A percentile compares a stretch with the other conserved stretches of the same genome.
phyloP scores from a whole-genome alignment of 2,888 invertebrate species.

The Ormia ochracea region DNA sequence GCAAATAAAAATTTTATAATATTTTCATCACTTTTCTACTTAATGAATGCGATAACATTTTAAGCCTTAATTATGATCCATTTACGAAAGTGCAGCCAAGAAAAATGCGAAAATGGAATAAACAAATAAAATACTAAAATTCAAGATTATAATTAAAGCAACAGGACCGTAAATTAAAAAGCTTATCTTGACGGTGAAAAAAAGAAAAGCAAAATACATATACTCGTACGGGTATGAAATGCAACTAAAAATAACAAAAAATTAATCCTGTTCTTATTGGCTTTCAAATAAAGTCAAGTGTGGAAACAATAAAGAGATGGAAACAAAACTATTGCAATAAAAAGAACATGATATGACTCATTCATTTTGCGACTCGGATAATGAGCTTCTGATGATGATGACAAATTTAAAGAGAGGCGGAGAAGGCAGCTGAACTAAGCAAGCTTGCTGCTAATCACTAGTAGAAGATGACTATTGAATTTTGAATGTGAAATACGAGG shows the following conservation, averaged over 20 bases:
- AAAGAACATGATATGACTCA: constrained; percentile 43
- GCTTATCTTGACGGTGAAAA: constrained; percentile 46
- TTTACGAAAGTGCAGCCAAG: constrained; percentile 34
- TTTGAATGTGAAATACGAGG: constrained; percentile 1
- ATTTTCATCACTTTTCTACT: constrained; percentile 17
- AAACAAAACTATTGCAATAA: constrained; percentile 14
- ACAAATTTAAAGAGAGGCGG: constrained; percentile 42
- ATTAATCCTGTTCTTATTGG: constrained; percentile 32
- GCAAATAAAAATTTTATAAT: neutral
- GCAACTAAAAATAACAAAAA: constrained; percentile 1
- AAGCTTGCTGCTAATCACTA: constrained; percentile 1
- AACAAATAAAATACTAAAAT: constrained; percentile 35
- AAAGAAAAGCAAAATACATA: neutral
- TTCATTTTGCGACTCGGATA: constrained; percentile 14
- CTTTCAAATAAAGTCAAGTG: neutral
- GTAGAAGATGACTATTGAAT: constrained; percentile 12
- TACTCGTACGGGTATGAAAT: constrained; percentile 4
- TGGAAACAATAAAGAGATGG: neutral
- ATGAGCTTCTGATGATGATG: constrained; percentile 39
- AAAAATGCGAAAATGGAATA: neutral
- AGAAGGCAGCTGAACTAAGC: neutral
- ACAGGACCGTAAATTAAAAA: constrained; percentile 49
- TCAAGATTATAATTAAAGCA: constrained; percentile 56
- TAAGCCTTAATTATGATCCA: constrained; percentile 54
- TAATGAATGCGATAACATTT: constrained; percentile 49